A percentile compares a stretch with the other conserved stretches of the same genome.
Conservation (phyloP, 2,888 invertebrate genomes). For the Ypsolopha scabrella region DNA sequence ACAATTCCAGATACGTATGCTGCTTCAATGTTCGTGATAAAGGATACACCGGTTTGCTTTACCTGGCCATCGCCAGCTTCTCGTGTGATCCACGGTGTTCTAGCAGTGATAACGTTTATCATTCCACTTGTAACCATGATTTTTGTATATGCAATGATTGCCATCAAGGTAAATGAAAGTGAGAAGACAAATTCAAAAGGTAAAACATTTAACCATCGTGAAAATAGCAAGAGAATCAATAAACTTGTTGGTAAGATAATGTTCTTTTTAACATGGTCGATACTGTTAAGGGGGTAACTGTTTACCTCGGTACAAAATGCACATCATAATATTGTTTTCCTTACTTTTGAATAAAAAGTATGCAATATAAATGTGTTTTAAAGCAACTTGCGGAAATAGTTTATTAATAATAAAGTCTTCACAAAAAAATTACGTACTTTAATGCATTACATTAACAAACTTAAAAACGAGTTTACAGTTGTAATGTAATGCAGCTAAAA, state of each 20-base stretch:
- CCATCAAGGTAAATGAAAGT: conserved; percentile 29
- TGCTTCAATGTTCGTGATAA: conserved; percentile 22
- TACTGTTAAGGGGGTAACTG: too few species aligned
- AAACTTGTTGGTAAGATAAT: conserved; percentile 36
- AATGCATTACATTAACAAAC: too few species aligned
- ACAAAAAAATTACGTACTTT: too few species aligned
- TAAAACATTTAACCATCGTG: conserved; percentile 27
- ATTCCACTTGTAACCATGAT: conserved; percentile 35
- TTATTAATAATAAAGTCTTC: too few species aligned
- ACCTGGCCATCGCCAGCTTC: conserved; percentile 27
- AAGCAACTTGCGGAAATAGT: too few species aligned
- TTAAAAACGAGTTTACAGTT: too few species aligned
- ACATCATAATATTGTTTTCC: too few species aligned
- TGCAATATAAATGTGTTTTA: too few species aligned
- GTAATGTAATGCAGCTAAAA: too few species aligned
- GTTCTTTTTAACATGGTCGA: too few species aligned
- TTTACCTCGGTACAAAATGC: too few species aligned
- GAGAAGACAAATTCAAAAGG: conserved; percentile 21
- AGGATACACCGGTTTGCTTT: conserved; percentile 26
- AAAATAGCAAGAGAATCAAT: conserved; percentile 36
- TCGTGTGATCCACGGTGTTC: conserved; percentile 27
- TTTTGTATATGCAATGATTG: conserved; percentile 38
- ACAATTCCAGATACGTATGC: conserved; percentile 23
- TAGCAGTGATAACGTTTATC: conserved; percentile 31
- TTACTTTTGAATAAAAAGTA: too few species aligned